Percentiles rank a stretch among this genome's conserved stretches.
Evolutionary conservation across 2,888 invertebrate genomes (phyloP).

Genomic region (Drosophila tripunctata): DNA sequence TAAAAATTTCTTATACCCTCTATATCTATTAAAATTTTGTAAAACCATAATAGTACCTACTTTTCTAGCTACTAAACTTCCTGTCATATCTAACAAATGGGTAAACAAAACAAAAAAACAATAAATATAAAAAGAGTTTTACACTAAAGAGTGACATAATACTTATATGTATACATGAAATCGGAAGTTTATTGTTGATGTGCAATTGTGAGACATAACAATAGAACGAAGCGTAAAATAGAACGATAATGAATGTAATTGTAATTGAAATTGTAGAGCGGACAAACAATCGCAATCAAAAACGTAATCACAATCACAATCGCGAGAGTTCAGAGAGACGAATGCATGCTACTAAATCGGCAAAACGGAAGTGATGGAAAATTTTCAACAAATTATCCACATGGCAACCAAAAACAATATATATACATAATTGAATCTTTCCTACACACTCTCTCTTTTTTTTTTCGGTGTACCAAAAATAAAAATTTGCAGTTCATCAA

Average conservation of each 20-base stretch:
- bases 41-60: not conserved
- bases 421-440: constrained; percentile 30
- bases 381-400: constrained; percentile 40
- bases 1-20: too few relatives aligned
- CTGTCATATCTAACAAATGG: not conserved
- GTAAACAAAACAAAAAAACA: not conserved
- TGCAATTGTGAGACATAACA: constrained; percentile 42
- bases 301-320: constrained; percentile 7
- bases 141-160: constrained; percentile 5
- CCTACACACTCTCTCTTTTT: constrained; percentile 2
- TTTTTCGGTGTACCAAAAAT: constrained; percentile 36
- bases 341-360: constrained; percentile 50
- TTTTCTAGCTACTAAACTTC: not conserved
- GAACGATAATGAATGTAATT: constrained; percentile 46
- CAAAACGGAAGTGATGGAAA: constrained; percentile 68
- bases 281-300: constrained; percentile 16
- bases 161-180: constrained; percentile 50
- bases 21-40: too few relatives aligned
- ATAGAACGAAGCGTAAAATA: constrained; percentile 18
- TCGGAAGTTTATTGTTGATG: constrained; percentile 67
- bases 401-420: constrained; percentile 50
- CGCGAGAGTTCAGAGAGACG: constrained; percentile 18
- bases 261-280: constrained; percentile 20
- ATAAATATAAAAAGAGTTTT: constrained; percentile 5
- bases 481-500: constrained; percentile 44